Evolutionary conservation across 2,113 vertebrate species (phyloP).

Genomic region (Climacteris rufus): DNA sequence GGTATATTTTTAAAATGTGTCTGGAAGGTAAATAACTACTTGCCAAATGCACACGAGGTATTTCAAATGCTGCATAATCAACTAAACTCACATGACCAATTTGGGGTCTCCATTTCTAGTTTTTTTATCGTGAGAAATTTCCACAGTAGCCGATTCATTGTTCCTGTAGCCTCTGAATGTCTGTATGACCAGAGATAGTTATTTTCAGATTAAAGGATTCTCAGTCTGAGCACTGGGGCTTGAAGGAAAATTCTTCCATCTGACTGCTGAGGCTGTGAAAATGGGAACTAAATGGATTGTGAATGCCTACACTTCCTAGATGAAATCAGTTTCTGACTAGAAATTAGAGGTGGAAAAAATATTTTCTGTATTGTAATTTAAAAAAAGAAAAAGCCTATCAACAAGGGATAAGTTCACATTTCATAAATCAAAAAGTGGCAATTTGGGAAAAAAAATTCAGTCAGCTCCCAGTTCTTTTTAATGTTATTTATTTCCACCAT

Average conservation of each 20-base stretch:
- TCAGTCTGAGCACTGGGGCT: neutral
- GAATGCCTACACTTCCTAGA: neutral
- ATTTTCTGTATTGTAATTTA: neutral
- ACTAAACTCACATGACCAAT: neutral
- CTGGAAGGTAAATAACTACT: neutral
- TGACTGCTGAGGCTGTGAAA: neutral
- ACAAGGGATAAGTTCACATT: neutral
- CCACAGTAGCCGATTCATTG: neutral
- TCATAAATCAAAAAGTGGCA: neutral
- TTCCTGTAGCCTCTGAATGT: neutral
- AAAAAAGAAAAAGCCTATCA: neutral
- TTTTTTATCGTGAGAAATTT: neutral
- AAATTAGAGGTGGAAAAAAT: neutral
- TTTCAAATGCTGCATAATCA: neutral
- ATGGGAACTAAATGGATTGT: neutral
- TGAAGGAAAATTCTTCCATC: neutral
- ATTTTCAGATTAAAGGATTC: neutral
- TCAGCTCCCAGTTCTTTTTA: neutral
- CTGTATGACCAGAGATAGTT: neutral
- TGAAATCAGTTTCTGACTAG: neutral
- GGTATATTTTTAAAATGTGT: neutral
- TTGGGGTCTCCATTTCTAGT: neutral
- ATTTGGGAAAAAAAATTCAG: neutral
- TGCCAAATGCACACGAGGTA: rapidly evolving
- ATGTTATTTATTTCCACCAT: neutral